Evolutionary conservation across 2,797 vertebrate species (phyloP), one percentile per base, ranked within the genome.

Genomic region (Muscicapa striata): DNA sequence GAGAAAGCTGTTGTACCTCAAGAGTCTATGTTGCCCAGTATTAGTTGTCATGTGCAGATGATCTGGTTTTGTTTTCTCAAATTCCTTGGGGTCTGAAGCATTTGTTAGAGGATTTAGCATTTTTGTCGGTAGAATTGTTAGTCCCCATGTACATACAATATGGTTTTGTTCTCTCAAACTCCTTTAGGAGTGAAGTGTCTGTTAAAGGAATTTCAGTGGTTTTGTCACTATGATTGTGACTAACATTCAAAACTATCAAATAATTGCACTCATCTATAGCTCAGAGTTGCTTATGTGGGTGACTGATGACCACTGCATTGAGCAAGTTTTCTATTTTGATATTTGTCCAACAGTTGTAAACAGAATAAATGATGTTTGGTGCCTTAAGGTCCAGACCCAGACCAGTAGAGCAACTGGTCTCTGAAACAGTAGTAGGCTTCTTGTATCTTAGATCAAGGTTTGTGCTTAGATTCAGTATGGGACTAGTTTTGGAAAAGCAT

Each of bases 31-130:
- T 54, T 81, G 87, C 76, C 79, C 73, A 62, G n/a, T 66, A 58
- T 87, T 43, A 55, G 0, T 66, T 94, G 69, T 66, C 46, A 17
- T 32, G 66, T 75, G 75, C 27, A 19, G 78, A 54, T 77, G 84
- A 77, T 63, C 49, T 0, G 27, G 45, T 49, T 96, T 93, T 92
- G 52, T 87, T 57, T 24, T 75, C 48, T 52, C 15, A 34, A 27
- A 73, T 90, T 94, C 63, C 48, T 57, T 79, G 55, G 69, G 18
- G 20, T 82, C 72, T 79, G 70, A 86, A 84, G 94, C 70, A 92
- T 93, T 87, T 84, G 62, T 82, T 86, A 46, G 46, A 90, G 63
- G 77, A 73, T 89, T 87, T 93, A 87, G 54, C 23, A 20, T 61
- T 93, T 94, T 69, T 86, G 34, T 81, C 0, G 0, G n/a, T 67